A percentile compares a stretch with the other conserved stretches of the same genome.
These are phyloP conservation scores for Mormyrus proboscirostris DNA, from an alignment of 2,797 vertebrate species.

Conservation along the genomic window DNA sequence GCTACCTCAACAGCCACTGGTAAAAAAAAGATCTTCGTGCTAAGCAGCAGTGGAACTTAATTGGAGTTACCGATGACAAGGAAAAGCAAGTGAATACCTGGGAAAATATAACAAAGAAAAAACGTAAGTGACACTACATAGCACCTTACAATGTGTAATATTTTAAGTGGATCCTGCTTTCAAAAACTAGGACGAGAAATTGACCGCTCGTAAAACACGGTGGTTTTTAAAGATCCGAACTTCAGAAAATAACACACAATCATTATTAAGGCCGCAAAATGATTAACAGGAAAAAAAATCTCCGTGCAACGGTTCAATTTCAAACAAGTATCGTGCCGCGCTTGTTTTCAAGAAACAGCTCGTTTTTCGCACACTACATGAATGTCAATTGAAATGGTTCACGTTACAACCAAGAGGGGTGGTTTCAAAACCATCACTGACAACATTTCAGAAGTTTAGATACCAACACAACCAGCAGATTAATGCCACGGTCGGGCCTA, in stretches of 20 bases:
- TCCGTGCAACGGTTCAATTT: neutral
- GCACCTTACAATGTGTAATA: conserved; percentile 38
- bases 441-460: neutral
- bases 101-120: neutral
- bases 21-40: neutral
- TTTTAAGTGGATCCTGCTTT: conserved; percentile 46
- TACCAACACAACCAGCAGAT: conserved; percentile 5
- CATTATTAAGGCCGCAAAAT: conserved; percentile 47
- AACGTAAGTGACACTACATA: neutral
- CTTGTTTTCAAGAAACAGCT: neutral
- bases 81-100: neutral
- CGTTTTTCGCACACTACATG: conserved; percentile 5
- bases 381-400: conserved; percentile 26
- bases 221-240: neutral
- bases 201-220: conserved; percentile 36
- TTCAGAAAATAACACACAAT: conserved; percentile 21
- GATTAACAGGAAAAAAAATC: neutral
- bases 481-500: neutral
- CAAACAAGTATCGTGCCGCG: neutral
- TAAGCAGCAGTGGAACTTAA: neutral
- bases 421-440: conserved; percentile 10
- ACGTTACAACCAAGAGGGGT: neutral
- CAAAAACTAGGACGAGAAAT: conserved; percentile 44
- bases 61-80: neutral
- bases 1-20: neutral